These are phyloP conservation scores for Daphoenositta chrysoptera DNA, from an alignment of 2,113 vertebrate genomes.

Conservation along the genomic window DNA sequence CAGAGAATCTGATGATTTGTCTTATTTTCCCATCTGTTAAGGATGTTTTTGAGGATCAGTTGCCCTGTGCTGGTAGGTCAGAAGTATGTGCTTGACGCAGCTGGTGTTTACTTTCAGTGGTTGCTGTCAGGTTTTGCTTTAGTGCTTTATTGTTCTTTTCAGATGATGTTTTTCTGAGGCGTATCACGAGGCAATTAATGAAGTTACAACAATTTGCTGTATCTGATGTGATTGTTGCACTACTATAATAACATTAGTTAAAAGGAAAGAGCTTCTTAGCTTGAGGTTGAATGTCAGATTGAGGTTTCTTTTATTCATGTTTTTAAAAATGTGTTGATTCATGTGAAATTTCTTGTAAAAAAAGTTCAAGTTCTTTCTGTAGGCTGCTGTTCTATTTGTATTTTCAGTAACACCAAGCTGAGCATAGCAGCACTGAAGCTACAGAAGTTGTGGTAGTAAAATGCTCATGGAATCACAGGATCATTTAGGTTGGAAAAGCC, in stretches of 20 bases:
- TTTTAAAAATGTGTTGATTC: not conserved
- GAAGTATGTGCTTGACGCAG: not conserved
- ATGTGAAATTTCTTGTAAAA: not conserved
- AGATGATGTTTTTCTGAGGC: not conserved
- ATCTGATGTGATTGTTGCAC: not conserved
- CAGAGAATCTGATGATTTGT: not conserved
- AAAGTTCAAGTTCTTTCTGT: not conserved
- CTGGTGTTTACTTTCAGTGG: not conserved
- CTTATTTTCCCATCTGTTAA: not conserved
- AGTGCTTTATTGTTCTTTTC: not conserved
- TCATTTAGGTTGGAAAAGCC: not conserved
- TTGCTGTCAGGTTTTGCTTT: not conserved
- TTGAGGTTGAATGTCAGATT: not conserved
- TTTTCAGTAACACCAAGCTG: not conserved
- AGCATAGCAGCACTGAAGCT: not conserved
- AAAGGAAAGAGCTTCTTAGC: not conserved
- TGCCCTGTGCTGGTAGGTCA: not conserved
- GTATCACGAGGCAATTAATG: not conserved
- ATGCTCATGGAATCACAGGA: not conserved
- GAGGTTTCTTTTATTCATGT: not conserved
- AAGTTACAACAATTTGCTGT: not conserved
- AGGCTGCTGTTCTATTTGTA: fast-evolving
- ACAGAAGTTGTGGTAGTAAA: not conserved
- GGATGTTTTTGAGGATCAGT: not conserved
- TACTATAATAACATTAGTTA: not conserved